phyloP scores from a whole-genome alignment of 2,888 invertebrate species.

The Philereme vetulata region DNA sequence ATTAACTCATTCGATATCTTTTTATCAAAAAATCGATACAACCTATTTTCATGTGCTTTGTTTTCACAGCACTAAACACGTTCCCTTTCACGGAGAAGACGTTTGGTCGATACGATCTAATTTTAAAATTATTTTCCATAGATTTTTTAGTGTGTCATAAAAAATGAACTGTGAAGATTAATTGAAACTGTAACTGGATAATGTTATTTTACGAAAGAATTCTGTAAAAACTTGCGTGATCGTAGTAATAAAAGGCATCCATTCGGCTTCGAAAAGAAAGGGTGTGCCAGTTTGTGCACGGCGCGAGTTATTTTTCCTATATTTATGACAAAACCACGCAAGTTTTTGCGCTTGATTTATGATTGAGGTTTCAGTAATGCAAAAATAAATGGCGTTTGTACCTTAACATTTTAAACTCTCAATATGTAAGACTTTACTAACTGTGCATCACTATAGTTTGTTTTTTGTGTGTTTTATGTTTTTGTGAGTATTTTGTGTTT shows the following conservation, averaged over 20 bases:
- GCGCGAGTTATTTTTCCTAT: conserved; percentile 21
- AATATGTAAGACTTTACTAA: neutral
- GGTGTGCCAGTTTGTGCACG: conserved; percentile 42
- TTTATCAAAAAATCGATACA: conserved; percentile 33
- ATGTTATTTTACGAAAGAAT: conserved; percentile 22
- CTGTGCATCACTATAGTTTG: neutral
- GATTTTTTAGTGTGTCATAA: neutral
- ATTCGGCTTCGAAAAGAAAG: conserved; percentile 18
- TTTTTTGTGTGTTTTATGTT: conserved; percentile 18
- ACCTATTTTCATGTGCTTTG: conserved; percentile 2
- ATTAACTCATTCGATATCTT: conserved; percentile 13
- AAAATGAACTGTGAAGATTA: neutral
- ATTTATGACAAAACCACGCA: conserved; percentile 9
- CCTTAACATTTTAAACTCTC: too few relatives aligned
- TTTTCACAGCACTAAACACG: conserved; percentile 26
- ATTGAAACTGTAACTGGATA: conserved; percentile 16
- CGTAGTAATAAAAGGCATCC: conserved; percentile 32
- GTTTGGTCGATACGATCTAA: neutral
- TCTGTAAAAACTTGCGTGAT: conserved; percentile 41
- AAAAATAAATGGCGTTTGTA: too few relatives aligned
- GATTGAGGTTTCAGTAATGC: neutral
- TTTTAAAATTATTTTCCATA: neutral
- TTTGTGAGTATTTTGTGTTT: conserved; percentile 34
- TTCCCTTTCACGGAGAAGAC: conserved; percentile 18
- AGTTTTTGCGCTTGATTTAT: neutral